Evolutionary conservation across 2,797 vertebrate genomes (phyloP), one percentile per base, ranked within the genome.

Genomic region (Aulostomus chinensis): DNA sequence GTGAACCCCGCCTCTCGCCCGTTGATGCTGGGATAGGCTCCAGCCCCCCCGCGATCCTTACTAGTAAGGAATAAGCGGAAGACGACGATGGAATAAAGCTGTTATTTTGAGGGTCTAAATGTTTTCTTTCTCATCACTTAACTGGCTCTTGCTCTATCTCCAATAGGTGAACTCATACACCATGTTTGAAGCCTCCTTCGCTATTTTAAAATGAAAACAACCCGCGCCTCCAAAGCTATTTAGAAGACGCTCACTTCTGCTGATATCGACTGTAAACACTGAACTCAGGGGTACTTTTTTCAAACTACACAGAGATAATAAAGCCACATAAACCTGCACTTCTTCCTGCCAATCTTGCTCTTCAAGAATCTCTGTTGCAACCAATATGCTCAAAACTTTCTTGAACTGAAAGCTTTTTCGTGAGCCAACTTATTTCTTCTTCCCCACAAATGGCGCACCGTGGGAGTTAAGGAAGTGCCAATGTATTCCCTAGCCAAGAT

Each of bases 381-480:
- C 47, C 26, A 56, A 31, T 31, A 21, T 48, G 29, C 64, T 58
- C 15, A 26, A 68, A 72, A 73, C 55, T 73, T 70, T 71, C 53
- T 66, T 53, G 14, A 45, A 40, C 7, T 47, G 17, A 46, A 41
- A 53, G 36, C 59, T 64, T 71, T 58, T 38, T 9, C 41, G 15
- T 3, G n/a, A n/a, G 7, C 62, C 37, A n/a, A 3, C 57, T 41
- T 53, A 53, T 56, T 56, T 50, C 39, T 21, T 33, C 20, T 35
- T 60, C 20, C 38, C 30, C 68, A 43, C 76, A 73, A 75, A 80
- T 53, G 56, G 61, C 55, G 63, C 71, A 26, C 73, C 35, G 10
- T 31, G n/a, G 74, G 73, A 85, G 69, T 56, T 43, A 63, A 61
- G 56, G 56, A 71, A 66, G 60, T 56, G 77, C 84, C 83, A 85